Percentiles rank a stretch among this genome's conserved stretches.
Conservation (phyloP, 2,888 invertebrate species). For the Tipula confusa region DNA sequence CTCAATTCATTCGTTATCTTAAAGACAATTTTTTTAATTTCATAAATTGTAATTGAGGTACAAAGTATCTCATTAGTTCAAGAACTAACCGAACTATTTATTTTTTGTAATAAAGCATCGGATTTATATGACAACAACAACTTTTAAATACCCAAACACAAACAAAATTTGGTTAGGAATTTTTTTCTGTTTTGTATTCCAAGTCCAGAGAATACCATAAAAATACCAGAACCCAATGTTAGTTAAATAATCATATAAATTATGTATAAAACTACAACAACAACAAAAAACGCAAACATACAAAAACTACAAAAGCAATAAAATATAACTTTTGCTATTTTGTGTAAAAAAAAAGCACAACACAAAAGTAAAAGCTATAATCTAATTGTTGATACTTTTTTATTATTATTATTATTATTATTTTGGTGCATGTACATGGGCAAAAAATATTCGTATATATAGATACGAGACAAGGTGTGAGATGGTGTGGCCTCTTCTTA, state of each 20-base stretch:
- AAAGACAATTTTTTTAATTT: neutral
- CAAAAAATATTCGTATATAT: neutral
- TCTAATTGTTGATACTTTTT: neutral
- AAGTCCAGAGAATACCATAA: neutral
- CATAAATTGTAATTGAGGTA: neutral
- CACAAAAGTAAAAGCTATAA: neutral
- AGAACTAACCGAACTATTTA: neutral
- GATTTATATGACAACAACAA: too few species aligned
- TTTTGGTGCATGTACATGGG: neutral
- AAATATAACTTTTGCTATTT: neutral
- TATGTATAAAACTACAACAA: neutral
- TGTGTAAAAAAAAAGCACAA: neutral
- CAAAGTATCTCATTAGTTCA: neutral
- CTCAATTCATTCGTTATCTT: neutral
- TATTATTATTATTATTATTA: too few species aligned
- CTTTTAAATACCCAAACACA: neutral
- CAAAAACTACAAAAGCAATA: neutral
- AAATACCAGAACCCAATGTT: neutral
- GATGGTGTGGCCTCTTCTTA: neutral
- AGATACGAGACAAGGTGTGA: neutral
- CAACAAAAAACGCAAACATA: too few species aligned
- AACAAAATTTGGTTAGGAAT: neutral
- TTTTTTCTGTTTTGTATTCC: neutral
- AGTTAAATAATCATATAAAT: neutral
- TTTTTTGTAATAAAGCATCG: too few species aligned